Percentiles rank a stretch among this genome's conserved stretches.
These are phyloP conservation scores for Spodoptera picta DNA, from an alignment of 2,888 invertebrate species.

Conservation along the genomic window DNA sequence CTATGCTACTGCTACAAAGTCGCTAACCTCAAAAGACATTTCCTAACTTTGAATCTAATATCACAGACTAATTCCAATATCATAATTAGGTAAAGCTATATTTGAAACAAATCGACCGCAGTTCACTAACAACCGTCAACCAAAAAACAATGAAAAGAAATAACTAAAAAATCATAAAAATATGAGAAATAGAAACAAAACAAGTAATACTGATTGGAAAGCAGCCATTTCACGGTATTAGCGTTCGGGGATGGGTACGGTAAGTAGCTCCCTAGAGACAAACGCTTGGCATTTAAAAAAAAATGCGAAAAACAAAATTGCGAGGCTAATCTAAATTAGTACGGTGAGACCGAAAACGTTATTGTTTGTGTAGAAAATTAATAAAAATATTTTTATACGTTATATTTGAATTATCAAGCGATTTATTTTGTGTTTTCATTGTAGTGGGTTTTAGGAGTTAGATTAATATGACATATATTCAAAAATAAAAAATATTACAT, in stretches of 20 bases:
- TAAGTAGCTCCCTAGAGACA: conserved; percentile 74
- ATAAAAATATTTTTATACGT: conserved; percentile 1
- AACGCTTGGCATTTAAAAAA: conserved; percentile 80
- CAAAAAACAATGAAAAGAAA: not conserved
- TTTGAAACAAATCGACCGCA: too few relatives aligned
- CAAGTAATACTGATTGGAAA: conserved; percentile 62
- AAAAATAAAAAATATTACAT: too few relatives aligned
- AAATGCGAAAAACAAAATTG: conserved; percentile 76
- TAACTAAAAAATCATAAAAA: conserved; percentile 4
- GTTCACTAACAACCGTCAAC: too few relatives aligned
- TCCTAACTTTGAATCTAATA: too few relatives aligned
- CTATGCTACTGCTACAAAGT: too few relatives aligned
- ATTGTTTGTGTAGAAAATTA: conserved; percentile 24
- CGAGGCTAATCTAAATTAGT: conserved; percentile 83
- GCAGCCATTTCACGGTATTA: conserved; percentile 66
- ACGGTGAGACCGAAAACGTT: conserved; percentile 62
- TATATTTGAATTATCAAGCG: too few relatives aligned
- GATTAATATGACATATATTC: too few relatives aligned
- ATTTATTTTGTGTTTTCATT: too few relatives aligned
- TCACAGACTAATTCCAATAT: too few relatives aligned
- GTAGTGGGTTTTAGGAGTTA: too few relatives aligned
- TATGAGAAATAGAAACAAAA: conserved; percentile 28
- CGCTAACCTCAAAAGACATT: too few relatives aligned
- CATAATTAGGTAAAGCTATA: too few relatives aligned
- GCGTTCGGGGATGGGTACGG: conserved; percentile 61